These are phyloP conservation scores for Sebastes wilsoni DNA, from an alignment of 2,797 vertebrate species.

Conservation along the genomic window DNA sequence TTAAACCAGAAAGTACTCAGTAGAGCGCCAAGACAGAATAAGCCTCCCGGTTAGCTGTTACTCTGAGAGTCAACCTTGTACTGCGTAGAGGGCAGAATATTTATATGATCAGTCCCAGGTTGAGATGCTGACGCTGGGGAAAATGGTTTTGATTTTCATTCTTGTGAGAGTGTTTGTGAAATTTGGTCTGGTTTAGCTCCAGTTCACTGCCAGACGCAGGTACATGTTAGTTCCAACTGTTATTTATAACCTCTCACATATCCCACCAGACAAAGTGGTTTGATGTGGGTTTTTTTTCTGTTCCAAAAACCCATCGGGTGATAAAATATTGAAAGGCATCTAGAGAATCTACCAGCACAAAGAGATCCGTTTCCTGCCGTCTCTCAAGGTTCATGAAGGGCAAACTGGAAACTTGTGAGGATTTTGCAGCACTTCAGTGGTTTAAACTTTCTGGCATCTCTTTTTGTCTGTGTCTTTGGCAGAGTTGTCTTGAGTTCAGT, in stretches of 20 bases:
- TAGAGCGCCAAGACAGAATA: not conserved
- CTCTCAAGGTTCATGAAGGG: not conserved
- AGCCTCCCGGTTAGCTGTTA: not conserved
- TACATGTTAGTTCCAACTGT: not conserved
- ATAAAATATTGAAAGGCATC: not conserved
- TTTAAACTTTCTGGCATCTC: not conserved
- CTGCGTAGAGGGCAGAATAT: not conserved
- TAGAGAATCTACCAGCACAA: not conserved
- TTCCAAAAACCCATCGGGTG: not conserved
- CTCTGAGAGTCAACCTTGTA: not conserved
- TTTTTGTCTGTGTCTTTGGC: slow-evolving; percentile 45
- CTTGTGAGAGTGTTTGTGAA: not conserved
- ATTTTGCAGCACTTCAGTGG: not conserved
- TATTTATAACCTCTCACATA: not conserved
- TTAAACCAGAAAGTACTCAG: slow-evolving; percentile 11
- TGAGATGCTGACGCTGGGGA: fast-evolving
- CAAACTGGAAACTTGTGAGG: not conserved
- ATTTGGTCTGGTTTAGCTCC: not conserved
- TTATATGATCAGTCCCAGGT: not conserved
- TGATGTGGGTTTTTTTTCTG: not conserved
- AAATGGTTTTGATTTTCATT: not conserved
- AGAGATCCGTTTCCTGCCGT: not conserved
- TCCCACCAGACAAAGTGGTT: not conserved
- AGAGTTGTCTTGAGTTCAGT: slow-evolving; percentile 99
- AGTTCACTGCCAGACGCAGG: not conserved